phyloP scores from a whole-genome alignment of 1,140 invertebrate genomes.

The Leptonema lineaticorne region DNA sequence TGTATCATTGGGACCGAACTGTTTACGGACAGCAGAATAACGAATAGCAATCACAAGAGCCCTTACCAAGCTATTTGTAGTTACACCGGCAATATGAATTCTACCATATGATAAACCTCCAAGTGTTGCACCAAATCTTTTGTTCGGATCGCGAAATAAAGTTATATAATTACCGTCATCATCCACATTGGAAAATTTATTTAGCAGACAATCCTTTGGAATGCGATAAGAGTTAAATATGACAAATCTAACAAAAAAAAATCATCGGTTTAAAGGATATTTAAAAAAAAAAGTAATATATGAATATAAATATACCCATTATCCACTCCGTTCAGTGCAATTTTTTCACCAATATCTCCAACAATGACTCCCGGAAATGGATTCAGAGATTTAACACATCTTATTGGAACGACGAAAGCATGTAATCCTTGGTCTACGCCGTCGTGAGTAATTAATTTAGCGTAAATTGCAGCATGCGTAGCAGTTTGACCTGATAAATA shows the following conservation, averaged over 20 bases:
- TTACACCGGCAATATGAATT: constrained; percentile 52
- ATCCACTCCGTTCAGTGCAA: constrained; percentile 80
- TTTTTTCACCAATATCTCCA: constrained; percentile 81
- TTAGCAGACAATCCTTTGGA: constrained; percentile 74
- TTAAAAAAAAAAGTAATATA: constrained; percentile 1
- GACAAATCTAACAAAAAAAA: constrained; percentile 61
- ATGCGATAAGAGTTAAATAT: constrained; percentile 83
- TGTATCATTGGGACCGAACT: constrained; percentile 67
- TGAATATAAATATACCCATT: constrained; percentile 67
- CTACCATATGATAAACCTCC: constrained; percentile 72
- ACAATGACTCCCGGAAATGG: constrained; percentile 73
- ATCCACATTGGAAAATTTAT: constrained; percentile 84
- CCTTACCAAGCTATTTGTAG: constrained; percentile 63
- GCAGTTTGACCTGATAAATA: constrained; percentile 67
- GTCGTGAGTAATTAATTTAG: constrained; percentile 76
- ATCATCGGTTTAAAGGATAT: constrained; percentile 16
- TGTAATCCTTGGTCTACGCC: constrained; percentile 76
- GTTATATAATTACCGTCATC: constrained; percentile 77
- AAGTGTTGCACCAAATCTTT: constrained; percentile 76
- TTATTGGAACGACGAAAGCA: constrained; percentile 77
- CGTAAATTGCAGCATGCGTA: constrained; percentile 83
- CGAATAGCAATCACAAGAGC: constrained; percentile 76
- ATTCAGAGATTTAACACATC: constrained; percentile 69
- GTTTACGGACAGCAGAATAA: constrained; percentile 76
- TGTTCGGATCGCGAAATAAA: constrained; percentile 72